Percentiles rank a stretch among this genome's conserved stretches.
These are phyloP conservation scores for Aspidiotus destructor DNA, from an alignment of 2,888 invertebrate species.

Conservation along the genomic window DNA sequence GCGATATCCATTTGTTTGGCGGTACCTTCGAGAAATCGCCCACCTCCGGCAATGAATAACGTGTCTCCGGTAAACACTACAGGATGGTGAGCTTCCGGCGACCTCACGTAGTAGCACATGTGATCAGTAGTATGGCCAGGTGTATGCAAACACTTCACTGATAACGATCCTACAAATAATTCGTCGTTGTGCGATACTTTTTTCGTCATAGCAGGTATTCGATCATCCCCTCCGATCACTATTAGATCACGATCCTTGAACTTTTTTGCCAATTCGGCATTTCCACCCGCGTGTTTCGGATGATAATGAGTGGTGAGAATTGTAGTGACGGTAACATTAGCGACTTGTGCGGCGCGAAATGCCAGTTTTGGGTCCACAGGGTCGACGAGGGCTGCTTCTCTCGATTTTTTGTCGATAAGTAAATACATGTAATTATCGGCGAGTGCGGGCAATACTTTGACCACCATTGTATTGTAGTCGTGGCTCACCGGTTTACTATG, in stretches of 20 bases:
- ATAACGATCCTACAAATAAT: conserved; percentile 59
- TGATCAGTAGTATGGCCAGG: conserved; percentile 96
- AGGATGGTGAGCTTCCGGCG: conserved; percentile 47
- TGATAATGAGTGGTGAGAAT: conserved; percentile 95
- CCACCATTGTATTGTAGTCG: conserved; percentile 50
- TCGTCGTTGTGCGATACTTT: conserved; percentile 64
- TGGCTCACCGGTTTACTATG: conserved; percentile 32
- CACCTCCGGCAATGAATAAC: conserved; percentile 90
- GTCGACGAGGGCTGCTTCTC: conserved; percentile 83
- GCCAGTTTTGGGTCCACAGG: conserved; percentile 82
- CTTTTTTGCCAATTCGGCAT: conserved; percentile 63
- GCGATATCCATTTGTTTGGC: conserved; percentile 88
- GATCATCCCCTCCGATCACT: conserved; percentile 52
- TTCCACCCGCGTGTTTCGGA: conserved; percentile 95
- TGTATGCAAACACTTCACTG: conserved; percentile 74
- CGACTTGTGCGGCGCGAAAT: conserved; percentile 57
- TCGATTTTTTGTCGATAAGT: conserved; percentile 69
- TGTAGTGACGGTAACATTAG: conserved; percentile 65
- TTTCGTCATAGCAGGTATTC: conserved; percentile 68
- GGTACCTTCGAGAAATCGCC: conserved; percentile 94
- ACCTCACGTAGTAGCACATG: conserved; percentile 81
- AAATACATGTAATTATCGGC: conserved; percentile 97
- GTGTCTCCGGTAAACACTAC: conserved; percentile 97
- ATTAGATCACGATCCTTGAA: conserved; percentile 40
- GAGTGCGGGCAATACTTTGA: conserved; percentile 75